Evolutionary conservation across 2,888 invertebrate genomes (phyloP).

Genomic region (Hypercompe scribonia): DNA sequence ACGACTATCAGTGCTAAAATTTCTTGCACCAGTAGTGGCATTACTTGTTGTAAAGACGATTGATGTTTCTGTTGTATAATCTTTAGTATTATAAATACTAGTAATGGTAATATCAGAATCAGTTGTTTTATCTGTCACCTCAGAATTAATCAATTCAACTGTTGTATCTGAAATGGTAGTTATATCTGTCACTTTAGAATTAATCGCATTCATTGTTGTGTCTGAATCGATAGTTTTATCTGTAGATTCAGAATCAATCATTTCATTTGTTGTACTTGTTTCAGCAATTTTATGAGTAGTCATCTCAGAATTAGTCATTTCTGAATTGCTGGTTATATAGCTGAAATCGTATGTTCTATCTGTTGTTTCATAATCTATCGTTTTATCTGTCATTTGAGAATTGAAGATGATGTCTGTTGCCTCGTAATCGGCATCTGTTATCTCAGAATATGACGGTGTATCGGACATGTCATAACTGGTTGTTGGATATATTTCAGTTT

Average conservation of each 20-base stretch:
- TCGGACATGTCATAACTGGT: slow-evolving; percentile 11
- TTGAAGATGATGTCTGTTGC: not conserved
- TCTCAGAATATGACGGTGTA: slow-evolving; percentile 10
- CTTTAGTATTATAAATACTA: slow-evolving; percentile 15
- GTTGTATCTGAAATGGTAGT: slow-evolving; percentile 5
- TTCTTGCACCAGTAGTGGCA: not conserved
- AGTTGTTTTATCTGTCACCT: not conserved
- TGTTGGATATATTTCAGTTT: slow-evolving; percentile 19
- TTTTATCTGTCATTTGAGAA: not conserved
- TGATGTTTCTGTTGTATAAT: slow-evolving; percentile 25
- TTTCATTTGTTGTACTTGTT: slow-evolving; percentile 15
- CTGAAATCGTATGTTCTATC: not conserved
- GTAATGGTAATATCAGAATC: slow-evolving; percentile 15
- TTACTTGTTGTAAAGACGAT: not conserved
- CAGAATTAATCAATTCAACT: slow-evolving; percentile 3
- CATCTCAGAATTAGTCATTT: not conserved
- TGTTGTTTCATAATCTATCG: not conserved
- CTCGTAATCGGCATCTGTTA: not conserved
- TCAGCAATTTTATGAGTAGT: not conserved
- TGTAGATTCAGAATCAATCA: not conserved
- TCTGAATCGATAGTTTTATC: slow-evolving; percentile 4
- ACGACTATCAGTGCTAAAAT: not conserved
- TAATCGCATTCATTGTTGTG: slow-evolving; percentile 11
- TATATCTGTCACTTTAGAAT: slow-evolving; percentile 18
- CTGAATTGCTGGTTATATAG: not conserved